Conservation (phyloP, 2,888 invertebrate genomes). For the Orgyia antiqua region DNA sequence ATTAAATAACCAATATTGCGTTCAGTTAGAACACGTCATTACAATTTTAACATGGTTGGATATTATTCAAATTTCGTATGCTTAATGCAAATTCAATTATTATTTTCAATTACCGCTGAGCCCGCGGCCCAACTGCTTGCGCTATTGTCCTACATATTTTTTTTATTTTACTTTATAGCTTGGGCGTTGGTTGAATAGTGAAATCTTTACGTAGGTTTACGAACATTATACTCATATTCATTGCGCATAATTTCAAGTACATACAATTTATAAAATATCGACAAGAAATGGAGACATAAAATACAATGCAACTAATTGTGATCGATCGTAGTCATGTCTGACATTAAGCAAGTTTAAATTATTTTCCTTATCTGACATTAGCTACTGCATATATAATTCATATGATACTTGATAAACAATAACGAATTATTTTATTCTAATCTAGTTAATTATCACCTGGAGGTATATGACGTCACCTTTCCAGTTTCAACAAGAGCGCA, state of each 20-base stretch:
- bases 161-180: constrained; percentile 35
- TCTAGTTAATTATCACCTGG: constrained; percentile 34
- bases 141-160: constrained; percentile 50
- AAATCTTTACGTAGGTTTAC: constrained; percentile 28
- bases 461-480: constrained; percentile 37
- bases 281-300: constrained; percentile 4
- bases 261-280: constrained; percentile 7
- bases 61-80: constrained; percentile 67
- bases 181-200: constrained; percentile 28
- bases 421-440: constrained; percentile 21
- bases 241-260: constrained; percentile 15
- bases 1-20: too few relatives aligned
- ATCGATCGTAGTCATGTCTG: constrained; percentile 15
- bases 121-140: constrained; percentile 36
- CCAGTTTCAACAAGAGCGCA: constrained; percentile 37
- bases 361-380: constrained; percentile 16
- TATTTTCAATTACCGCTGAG: constrained; percentile 68
- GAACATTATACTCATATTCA: constrained; percentile 23
- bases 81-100: constrained; percentile 71
- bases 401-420: constrained; percentile 19
- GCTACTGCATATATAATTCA: constrained; percentile 16
- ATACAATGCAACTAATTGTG: constrained; percentile 14
- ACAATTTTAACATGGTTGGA: constrained; percentile 61
- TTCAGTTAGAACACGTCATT: not conserved
- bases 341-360: constrained; percentile 15